These are phyloP conservation scores for Asarcornis scutulata DNA, from an alignment of 2,113 vertebrate species.

Conservation along the genomic window DNA sequence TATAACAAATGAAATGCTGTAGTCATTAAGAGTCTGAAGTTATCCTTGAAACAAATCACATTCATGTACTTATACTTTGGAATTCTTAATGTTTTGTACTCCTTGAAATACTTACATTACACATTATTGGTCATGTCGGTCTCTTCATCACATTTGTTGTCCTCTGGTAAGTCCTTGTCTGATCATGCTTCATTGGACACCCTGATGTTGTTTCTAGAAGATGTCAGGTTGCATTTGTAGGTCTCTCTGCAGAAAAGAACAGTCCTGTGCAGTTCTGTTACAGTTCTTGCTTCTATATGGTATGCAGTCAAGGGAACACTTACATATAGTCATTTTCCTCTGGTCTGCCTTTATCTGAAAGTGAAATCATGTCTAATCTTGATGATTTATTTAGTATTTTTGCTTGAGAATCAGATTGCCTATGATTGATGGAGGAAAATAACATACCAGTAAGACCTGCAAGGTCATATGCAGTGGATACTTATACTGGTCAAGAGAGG, in stretches of 20 bases:
- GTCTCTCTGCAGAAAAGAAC: neutral
- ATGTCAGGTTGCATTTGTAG: slow-evolving; percentile 50
- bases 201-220: slow-evolving; percentile 25
- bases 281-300: neutral
- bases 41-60: neutral
- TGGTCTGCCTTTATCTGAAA: neutral
- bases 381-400: slow-evolving; percentile 11
- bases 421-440: neutral
- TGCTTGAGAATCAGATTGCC: neutral
- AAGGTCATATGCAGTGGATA: neutral
- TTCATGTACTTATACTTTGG: neutral
- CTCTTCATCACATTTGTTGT: neutral
- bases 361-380: neutral
- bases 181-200: neutral
- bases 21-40: neutral
- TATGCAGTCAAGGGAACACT: neutral
- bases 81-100: neutral
- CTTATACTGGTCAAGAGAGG: neutral
- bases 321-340: neutral
- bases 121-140: slow-evolving; percentile 25
- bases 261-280: neutral
- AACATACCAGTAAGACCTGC: neutral
- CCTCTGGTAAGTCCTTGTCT: slow-evolving; percentile 36
- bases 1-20: neutral
- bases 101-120: neutral